Percentiles rank a stretch among this genome's conserved stretches.
Evolutionary conservation across 2,888 invertebrate genomes (phyloP).

Genomic region (Euproctis similis): DNA sequence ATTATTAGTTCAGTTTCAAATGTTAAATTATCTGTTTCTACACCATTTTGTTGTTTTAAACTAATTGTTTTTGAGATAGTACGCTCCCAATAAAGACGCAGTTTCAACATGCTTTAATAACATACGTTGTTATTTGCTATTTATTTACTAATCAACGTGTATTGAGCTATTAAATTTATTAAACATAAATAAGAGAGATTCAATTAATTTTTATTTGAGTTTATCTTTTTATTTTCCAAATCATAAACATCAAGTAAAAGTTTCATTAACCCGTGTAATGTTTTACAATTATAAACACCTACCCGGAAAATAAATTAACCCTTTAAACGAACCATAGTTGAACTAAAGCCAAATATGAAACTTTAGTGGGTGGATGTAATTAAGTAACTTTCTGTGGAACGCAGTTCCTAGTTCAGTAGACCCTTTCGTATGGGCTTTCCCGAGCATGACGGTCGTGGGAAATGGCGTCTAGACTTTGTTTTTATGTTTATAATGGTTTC

Average conservation of each 20-base stretch:
- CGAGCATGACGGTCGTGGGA: conserved; percentile 21
- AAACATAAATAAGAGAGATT: no score
- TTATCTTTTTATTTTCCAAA: no score
- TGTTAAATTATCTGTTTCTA: conserved; percentile 17
- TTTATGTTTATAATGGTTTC: conserved; percentile 4
- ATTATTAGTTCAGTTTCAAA: conserved; percentile 24
- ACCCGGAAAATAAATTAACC: conserved; percentile 18
- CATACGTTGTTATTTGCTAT: background rate
- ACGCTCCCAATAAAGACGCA: no score
- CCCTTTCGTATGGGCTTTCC: conserved; percentile 12
- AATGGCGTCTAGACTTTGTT: conserved; percentile 6
- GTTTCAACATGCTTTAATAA: no score
- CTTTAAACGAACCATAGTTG: conserved; percentile 19
- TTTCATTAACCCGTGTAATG: conserved; percentile 1
- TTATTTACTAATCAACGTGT: no score
- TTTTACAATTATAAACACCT: conserved; percentile 5
- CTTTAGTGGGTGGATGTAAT: conserved; percentile 21
- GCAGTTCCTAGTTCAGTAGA: conserved; percentile 22
- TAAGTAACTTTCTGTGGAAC: conserved; percentile 20
- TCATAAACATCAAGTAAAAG: background rate
- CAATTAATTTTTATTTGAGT: no score
- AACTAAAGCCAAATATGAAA: conserved; percentile 20
- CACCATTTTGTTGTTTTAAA: conserved; percentile 5
- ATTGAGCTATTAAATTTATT: no score
- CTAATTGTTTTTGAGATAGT: conserved; percentile 12